Evolutionary conservation across 1,140 invertebrate species (phyloP), one percentile per base, ranked within the genome.

Genomic region (Maconellicoccus hirsutus): DNA sequence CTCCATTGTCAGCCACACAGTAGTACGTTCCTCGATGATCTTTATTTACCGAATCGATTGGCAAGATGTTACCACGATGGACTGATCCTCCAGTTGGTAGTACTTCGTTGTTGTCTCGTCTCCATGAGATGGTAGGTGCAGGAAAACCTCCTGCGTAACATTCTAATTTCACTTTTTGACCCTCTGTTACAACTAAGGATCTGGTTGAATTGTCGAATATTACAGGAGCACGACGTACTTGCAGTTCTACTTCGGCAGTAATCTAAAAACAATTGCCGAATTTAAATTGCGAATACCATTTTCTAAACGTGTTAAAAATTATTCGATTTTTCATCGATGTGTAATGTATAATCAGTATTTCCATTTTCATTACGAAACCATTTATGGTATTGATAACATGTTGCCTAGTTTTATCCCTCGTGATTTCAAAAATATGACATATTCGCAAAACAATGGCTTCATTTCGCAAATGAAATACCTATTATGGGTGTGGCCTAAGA

Each of bases 181-280:
- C 87, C 79, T 94, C 91, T 73, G 86, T 90, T 0, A 91, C 89
- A 12, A 95, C 90, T 1, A 93, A 77, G 4, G 91, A 91, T 74
- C 92, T 82, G 0, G 93, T 95, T 0, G 92, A 94, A 78, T 96
- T 96, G 77, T 96, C 93, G 8, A 90, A 93, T 74, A 96, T 96
- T 73, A 94, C 86, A 0, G 94, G 93, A 7, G 91, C 92, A 71
- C 91, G 82, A 16, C 92, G 82, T 0, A 96, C 92, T 76, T 89
- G 86, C 0, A 95, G 80, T 75, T 91, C 87, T 6, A 94, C 92
- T 79, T 91, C 86, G 7, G 91, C 93, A 0, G 86, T 66, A 23
- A 66, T 26, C 61, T 66, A 16, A 66, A 4, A 66, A 66, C 85
- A 8, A 94, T 8, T 8, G 3, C 2, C 42, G 42, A 52, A 52